Conservation (phyloP, 1,140 invertebrate genomes). For the Pentalonia nigronervosa region DNA sequence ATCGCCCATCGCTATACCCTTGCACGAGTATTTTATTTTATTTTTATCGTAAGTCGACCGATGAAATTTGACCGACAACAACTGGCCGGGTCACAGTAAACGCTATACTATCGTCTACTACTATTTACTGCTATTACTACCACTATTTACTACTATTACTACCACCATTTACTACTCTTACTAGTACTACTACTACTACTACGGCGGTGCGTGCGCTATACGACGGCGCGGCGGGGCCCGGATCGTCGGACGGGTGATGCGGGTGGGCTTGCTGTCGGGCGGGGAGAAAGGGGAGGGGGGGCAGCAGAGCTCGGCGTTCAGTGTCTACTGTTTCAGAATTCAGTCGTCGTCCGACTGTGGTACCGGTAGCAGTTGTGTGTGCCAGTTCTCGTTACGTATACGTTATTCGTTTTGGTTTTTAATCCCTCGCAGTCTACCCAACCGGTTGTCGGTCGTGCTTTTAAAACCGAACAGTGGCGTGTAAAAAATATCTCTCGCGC, state of each 20-base stretch:
- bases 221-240: neutral
- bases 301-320: neutral
- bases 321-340: slow-evolving; percentile 7
- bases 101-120: neutral
- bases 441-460: neutral
- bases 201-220: neutral
- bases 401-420: slow-evolving; percentile 53
- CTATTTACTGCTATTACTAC: neutral
- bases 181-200: neutral
- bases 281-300: neutral
- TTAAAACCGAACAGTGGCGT: neutral
- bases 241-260: no score
- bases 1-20: no score
- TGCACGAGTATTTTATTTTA: no score
- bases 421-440: neutral
- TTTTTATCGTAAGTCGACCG: neutral
- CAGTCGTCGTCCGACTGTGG: slow-evolving; percentile 15
- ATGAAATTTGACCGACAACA: neutral
- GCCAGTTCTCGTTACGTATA: slow-evolving; percentile 58
- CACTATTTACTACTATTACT: no score
- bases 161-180: neutral
- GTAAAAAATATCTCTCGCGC: neutral
- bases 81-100: neutral
- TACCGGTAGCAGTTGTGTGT: neutral
- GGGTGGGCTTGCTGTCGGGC: no score